Evolutionary conservation across 2,113 vertebrate species (phyloP), one percentile per base, ranked within the genome.

Genomic region (Gulo gulo): DNA sequence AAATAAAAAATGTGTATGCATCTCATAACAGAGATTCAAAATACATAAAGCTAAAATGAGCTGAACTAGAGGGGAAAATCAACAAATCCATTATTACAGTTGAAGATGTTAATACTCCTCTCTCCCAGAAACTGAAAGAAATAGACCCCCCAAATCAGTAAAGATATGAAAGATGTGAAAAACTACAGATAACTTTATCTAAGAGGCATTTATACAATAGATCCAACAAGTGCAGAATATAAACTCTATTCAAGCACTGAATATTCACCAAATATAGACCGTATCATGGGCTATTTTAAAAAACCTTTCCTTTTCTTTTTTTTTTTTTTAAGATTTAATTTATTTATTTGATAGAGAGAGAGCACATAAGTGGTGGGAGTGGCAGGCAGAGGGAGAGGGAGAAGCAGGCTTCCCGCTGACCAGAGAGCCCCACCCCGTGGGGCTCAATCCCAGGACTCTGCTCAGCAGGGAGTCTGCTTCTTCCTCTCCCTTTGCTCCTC

Each of bases 81-180:
- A 67, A 87, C 20, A n/a, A 87, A 52, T n/a, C 61, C 59, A 24
- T 39, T 23, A n/a, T 21, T 45, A n/a, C 2, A 42, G 71, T 21
- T 26, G n/a, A 15, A 42, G 83, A 8, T 10, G 2, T 26, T 42
- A 67, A 67, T 50, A 26, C 36, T 67, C 47, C 20, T 79, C 45
- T 79, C 45, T 57, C 71, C 14, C 73, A 29, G 83, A 6, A 55
- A 52, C 29, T 42, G 83, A 57, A 55, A 79, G 61, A 76, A 57
- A n/a, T 0, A 67, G n/a, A 55, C 9, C n/a, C 13, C 5, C 3
- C 31, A 39, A 78, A 9, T 45, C 83, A 67, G 11, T 67, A 6
- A n/a, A 10, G 47, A 65, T 5, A 78, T 24, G 23, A 34, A 42
- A 20, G n/a, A 57, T 55, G 6, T 67, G 47, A 26, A 55, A 76